phyloP scores from a whole-genome alignment of 2,113 vertebrate species.

The Oreochromis aureus region DNA sequence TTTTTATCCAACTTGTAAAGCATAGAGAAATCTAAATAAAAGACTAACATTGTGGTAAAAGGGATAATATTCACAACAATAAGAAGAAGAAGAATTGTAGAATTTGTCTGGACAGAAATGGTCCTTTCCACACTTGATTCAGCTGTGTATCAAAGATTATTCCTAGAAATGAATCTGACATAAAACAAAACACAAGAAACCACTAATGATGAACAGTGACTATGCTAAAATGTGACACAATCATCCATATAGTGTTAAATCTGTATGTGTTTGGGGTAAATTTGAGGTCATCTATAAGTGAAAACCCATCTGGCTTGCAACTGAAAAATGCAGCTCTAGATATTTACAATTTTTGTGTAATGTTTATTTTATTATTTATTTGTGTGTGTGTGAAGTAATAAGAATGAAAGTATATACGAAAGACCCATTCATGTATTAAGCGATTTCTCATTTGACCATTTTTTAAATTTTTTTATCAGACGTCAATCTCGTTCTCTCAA shows the following conservation, averaged over 20 bases:
- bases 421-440: background rate
- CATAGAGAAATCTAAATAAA: background rate
- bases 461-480: background rate
- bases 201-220: background rate
- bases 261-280: background rate
- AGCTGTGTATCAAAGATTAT: background rate
- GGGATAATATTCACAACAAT: rapidly evolving
- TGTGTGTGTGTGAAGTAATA: background rate
- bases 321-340: background rate
- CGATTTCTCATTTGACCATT: background rate
- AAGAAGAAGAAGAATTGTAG: background rate
- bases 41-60: background rate
- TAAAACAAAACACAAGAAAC: background rate
- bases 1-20: background rate
- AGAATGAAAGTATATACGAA: background rate
- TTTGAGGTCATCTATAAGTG: background rate
- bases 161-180: background rate
- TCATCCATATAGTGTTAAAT: background rate
- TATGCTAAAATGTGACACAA: background rate
- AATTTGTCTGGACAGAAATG: background rate
- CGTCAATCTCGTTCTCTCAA: background rate
- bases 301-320: rapidly evolving
- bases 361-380: background rate
- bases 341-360: background rate
- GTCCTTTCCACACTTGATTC: background rate